A percentile compares a stretch with the other conserved stretches of the same genome.
These are phyloP conservation scores for Xestia sexstrigata DNA, from an alignment of 2,888 invertebrate genomes.

Conservation along the genomic window DNA sequence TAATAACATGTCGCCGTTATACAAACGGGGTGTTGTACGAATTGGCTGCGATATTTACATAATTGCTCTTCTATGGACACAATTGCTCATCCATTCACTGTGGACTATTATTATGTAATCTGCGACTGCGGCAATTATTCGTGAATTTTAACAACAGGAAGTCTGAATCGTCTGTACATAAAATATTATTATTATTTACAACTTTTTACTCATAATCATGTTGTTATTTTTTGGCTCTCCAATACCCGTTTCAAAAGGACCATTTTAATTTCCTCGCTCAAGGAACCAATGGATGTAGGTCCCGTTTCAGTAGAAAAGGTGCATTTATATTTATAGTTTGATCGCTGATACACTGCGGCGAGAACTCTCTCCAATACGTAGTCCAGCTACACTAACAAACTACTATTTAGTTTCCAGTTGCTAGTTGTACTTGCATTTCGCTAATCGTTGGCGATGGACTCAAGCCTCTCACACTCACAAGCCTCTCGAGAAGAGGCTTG, in stretches of 20 bases:
- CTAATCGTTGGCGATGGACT: not conserved
- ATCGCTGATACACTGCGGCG: not conserved
- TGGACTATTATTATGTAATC: not conserved
- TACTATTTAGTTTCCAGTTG: not conserved
- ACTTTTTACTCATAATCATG: not conserved
- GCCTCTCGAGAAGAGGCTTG: no score
- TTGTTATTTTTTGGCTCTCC: not conserved
- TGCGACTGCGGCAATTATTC: conserved; percentile 13
- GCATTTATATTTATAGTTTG: not conserved
- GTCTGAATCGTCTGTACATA: not conserved
- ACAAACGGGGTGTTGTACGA: no score
- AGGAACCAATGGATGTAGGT: not conserved
- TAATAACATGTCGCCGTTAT: no score
- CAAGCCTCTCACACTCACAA: no score
- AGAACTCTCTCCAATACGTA: not conserved
- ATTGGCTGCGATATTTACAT: no score
- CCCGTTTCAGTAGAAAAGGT: not conserved
- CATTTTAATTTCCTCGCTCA: not conserved
- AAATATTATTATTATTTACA: not conserved
- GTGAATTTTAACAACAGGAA: conserved; percentile 8
- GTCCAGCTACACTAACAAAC: not conserved
- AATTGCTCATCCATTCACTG: conserved; percentile 1
- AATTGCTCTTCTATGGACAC: not conserved
- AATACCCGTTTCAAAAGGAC: not conserved
- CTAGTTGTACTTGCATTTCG: not conserved